These are phyloP conservation scores for Leptopilina myrica DNA, from an alignment of 2,888 invertebrate genomes.

Conservation along the genomic window DNA sequence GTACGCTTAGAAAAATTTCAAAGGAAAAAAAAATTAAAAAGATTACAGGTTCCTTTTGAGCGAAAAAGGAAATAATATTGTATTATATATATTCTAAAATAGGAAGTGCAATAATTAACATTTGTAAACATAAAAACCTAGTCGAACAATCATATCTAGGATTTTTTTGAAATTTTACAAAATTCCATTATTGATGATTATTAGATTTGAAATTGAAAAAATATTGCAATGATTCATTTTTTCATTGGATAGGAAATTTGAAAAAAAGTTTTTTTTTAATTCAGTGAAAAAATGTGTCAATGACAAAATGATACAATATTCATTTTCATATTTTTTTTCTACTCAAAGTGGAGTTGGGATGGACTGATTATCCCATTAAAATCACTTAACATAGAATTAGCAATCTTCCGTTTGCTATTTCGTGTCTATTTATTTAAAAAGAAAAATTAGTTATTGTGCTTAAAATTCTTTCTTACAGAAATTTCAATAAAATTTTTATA, in stretches of 20 bases:
- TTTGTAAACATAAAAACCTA: slow-evolving; percentile 23
- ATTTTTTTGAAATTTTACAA: slow-evolving; percentile 19
- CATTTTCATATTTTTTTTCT: neutral
- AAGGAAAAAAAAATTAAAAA: neutral
- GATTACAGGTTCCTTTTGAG: neutral
- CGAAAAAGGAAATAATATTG: neutral
- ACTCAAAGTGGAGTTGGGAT: neutral
- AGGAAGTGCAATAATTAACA: slow-evolving; percentile 9
- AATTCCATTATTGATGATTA: neutral
- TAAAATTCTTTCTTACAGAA: too few relatives aligned
- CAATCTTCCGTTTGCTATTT: too few relatives aligned
- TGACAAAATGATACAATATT: too few relatives aligned
- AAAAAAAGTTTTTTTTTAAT: too few relatives aligned
- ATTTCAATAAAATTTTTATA: too few relatives aligned
- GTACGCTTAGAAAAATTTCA: neutral
- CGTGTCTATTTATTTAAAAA: too few relatives aligned
- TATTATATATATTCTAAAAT: slow-evolving; percentile 2
- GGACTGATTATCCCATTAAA: too few relatives aligned
- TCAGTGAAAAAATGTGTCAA: too few relatives aligned
- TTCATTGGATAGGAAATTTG: too few relatives aligned
- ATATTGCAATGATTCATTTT: too few relatives aligned
- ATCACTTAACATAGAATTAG: too few relatives aligned
- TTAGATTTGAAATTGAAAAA: neutral
- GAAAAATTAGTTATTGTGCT: too few relatives aligned
- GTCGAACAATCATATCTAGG: slow-evolving; percentile 1